phyloP scores from a whole-genome alignment of 2,113 vertebrate genomes.

The Zosterops hypoxanthus region DNA sequence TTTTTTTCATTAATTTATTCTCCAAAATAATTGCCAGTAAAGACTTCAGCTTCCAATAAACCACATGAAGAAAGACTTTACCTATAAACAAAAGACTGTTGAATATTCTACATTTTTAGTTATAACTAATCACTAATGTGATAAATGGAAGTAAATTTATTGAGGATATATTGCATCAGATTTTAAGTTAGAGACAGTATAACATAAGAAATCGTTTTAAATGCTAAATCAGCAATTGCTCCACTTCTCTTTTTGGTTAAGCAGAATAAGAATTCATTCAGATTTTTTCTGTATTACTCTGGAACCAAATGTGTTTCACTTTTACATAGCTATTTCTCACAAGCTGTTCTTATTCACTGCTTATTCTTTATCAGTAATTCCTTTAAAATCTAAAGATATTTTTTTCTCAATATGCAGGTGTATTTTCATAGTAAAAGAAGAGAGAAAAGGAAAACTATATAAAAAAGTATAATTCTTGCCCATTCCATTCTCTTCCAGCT shows the following conservation, averaged over 20 bases:
- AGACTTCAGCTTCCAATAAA: neutral
- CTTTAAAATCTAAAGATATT: neutral
- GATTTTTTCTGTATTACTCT: neutral
- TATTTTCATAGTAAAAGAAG: neutral
- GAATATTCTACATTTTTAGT: neutral
- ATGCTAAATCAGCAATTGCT: neutral
- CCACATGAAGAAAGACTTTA: neutral
- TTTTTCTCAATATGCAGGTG: neutral
- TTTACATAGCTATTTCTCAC: neutral
- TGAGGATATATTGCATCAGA: neutral
- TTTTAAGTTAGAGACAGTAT: neutral
- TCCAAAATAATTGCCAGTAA: neutral
- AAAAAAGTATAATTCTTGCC: neutral
- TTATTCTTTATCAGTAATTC: neutral
- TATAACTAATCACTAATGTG: neutral
- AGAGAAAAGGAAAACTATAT: neutral
- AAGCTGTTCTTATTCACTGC: neutral
- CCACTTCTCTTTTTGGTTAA: neutral
- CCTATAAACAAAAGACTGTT: neutral
- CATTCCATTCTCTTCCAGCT: neutral
- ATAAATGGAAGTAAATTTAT: neutral
- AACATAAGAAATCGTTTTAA: neutral
- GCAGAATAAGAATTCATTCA: neutral
- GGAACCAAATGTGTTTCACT: neutral
- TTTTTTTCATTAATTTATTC: neutral